Evolutionary conservation across 2,113 vertebrate species (phyloP).

Genomic region (Epinephelus cyanopodus): DNA sequence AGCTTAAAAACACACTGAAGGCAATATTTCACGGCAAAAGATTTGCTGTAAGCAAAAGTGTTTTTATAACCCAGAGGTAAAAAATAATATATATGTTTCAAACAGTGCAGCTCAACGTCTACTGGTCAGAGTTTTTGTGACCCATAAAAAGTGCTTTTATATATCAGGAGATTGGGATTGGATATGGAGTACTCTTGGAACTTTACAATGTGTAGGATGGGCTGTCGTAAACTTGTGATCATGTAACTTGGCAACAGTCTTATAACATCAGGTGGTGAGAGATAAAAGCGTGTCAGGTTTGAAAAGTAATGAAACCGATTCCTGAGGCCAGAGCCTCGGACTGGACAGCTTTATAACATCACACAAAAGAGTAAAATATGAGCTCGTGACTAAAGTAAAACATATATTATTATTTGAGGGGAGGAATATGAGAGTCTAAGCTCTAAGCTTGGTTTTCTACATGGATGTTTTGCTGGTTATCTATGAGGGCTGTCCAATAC

Average conservation of each 20-base stretch:
- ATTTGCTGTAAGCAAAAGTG: conserved; percentile 10
- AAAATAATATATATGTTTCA: conserved; percentile 5
- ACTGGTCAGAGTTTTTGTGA: neutral
- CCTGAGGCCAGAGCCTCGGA: neutral
- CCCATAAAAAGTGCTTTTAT: neutral
- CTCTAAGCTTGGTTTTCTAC: neutral
- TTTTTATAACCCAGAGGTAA: conserved; percentile 1
- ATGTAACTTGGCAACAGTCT: neutral
- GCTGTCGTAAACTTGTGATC: neutral
- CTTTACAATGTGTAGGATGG: neutral
- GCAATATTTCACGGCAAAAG: conserved; percentile 10
- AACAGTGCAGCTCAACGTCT: neutral
- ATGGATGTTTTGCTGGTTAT: neutral
- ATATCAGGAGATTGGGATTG: neutral
- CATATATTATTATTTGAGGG: neutral
- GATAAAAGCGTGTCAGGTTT: conserved; percentile 7
- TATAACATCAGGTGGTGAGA: neutral
- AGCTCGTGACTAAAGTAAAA: neutral
- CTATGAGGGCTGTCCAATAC: neutral
- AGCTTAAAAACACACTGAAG: neutral
- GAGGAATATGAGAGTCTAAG: neutral
- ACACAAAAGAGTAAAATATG: neutral
- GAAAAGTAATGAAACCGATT: neutral
- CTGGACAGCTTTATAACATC: neutral
- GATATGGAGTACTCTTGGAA: neutral